Conservation (phyloP, 1,140 invertebrate genomes). For the Goniozus legneri region DNA sequence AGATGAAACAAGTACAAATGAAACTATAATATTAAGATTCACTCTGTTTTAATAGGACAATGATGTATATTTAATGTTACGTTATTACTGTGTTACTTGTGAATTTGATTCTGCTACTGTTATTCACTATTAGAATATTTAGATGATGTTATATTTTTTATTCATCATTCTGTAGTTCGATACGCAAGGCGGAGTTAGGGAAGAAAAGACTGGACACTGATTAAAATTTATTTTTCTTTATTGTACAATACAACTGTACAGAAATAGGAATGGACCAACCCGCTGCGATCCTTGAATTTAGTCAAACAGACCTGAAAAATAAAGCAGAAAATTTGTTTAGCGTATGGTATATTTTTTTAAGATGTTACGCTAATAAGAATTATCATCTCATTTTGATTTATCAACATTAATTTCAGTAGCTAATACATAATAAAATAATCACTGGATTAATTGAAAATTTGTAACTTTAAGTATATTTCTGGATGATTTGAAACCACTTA, state of each 20-base stretch:
- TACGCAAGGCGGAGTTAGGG: too few relatives aligned
- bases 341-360: conserved; percentile 5
- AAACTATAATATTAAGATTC: too few relatives aligned
- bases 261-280: conserved; percentile 25
- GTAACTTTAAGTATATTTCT: conserved; percentile 1
- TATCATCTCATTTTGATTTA: conserved; percentile 42
- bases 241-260: conserved; percentile 46
- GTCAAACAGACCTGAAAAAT: conserved; percentile 70
- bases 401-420: conserved; percentile 57
- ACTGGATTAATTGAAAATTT: conserved; percentile 23
- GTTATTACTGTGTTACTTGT: too few relatives aligned
- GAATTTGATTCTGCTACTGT: too few relatives aligned
- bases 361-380: neutral
- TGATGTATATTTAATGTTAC: too few relatives aligned
- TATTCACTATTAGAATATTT: too few relatives aligned
- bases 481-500: too few relatives aligned
- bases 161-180: too few relatives aligned
- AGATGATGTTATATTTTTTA: too few relatives aligned
- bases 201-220: too few relatives aligned
- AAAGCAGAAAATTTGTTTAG: conserved; percentile 29
- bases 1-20: too few relatives aligned
- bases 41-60: too few relatives aligned
- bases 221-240: conserved; percentile 24
- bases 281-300: conserved; percentile 50
- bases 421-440: conserved; percentile 57